Evolutionary conservation across 64 coral and sea anemone species (phyloP), one percentile per base, ranked within the genome.

Genomic region (Hydrozoanthus tunicans): DNA sequence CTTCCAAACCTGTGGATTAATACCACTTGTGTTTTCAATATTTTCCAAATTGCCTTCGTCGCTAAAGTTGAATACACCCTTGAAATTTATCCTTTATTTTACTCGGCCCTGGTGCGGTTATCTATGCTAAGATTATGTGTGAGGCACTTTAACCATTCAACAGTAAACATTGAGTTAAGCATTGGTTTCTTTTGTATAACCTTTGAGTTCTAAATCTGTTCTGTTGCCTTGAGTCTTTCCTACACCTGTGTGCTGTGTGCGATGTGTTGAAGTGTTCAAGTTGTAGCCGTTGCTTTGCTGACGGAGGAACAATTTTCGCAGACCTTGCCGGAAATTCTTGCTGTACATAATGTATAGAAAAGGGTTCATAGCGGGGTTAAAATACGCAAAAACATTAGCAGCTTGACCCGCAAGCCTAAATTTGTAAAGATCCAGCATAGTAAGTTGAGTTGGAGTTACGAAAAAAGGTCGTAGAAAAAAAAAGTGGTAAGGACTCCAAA

Each of bases 401-500:
- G 81, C 62, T 54, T 52, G 65, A 54, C 5, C 3, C 11, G 2
- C 81, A 54, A 83, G 51, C 3, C 52, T 0, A 4, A 83, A 5
- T 14, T 68, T 83, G 11, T 66, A 64, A 83, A 53, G 53, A 66
- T 17, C 5, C 13, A 83, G 59, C 52, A 10, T 59, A 83, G 27
- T 9, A 43, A 2, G 32, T 43, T 43, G 32, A 4, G 6, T 6
- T 51, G 14, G 61, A 3, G 60, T 12, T 65, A 13, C 43, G 5
- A 83, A 66, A 52, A 65, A 64, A 2, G 12, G 9, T 13, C 53
- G 17, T 6, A 83, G 80, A 54, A 83, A 83, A 64, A 83, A 83
- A 26, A 65, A 63, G 10, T 83, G 80, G 53, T 83, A 83, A 6
- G 80, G 80, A 64, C 80, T 83, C 80, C 80, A 83, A 83, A 83